Conservation (phyloP, 2,113 vertebrate genomes). For the Ranitomeya imitator region DNA sequence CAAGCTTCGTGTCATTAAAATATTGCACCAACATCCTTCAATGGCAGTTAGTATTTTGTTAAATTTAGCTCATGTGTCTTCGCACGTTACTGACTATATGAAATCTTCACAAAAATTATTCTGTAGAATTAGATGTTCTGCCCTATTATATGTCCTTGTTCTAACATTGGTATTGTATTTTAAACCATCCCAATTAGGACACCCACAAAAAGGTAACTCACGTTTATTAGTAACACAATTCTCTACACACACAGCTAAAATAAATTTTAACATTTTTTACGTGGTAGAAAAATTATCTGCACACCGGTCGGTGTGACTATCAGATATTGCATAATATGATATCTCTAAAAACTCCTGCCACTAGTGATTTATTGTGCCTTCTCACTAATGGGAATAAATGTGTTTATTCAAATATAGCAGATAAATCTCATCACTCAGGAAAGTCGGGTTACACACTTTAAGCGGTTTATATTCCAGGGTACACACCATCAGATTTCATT, state of each 20-base stretch:
- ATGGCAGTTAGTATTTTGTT: constrained; percentile 18
- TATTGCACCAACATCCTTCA: constrained; percentile 2
- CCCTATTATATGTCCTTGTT: neutral
- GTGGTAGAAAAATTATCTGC: constrained; percentile 8
- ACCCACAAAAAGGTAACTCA: neutral
- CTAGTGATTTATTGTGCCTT: constrained; percentile 65
- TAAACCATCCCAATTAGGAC: neutral
- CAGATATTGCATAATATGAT: constrained; percentile 41
- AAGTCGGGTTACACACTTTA: constrained; percentile 59
- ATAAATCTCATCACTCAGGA: constrained; percentile 67
- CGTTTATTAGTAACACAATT: constrained; percentile 18
- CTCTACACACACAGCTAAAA: neutral
- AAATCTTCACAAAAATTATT: neutral
- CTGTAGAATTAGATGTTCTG: neutral
- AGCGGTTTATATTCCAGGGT: constrained; percentile 66
- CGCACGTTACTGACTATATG: neutral
- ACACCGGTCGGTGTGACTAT: neutral
- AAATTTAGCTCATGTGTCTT: constrained; percentile 28
- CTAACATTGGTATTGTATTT: neutral
- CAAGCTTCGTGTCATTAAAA: neutral
- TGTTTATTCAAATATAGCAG: constrained; percentile 64
- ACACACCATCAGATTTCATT: constrained; percentile 60
- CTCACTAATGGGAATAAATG: constrained; percentile 67
- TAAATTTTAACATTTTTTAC: neutral
- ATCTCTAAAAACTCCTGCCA: constrained; percentile 52